Conservation (phyloP, 64 coral and sea anemone species). For the Montipora foliosa region DNA sequence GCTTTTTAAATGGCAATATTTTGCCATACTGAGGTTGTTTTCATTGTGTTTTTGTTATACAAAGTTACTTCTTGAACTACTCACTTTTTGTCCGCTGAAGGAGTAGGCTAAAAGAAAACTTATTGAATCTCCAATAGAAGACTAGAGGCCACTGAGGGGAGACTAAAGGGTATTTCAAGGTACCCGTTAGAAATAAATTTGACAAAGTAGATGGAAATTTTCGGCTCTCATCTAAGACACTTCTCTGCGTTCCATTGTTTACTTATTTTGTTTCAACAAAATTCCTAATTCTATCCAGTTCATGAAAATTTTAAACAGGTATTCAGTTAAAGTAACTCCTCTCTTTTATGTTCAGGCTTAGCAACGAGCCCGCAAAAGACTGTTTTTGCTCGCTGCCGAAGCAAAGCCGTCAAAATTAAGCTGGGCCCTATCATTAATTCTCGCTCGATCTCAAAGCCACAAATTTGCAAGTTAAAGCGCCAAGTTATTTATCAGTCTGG, state of each 20-base stretch:
- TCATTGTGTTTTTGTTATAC: slow-evolving; percentile 22
- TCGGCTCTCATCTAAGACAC: neutral
- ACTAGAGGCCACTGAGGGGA: neutral
- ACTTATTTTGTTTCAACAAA: slow-evolving; percentile 18
- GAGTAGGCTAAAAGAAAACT: neutral
- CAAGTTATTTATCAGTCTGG: slow-evolving; percentile 25
- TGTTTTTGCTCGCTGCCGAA: neutral
- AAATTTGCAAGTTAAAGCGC: slow-evolving; percentile 23
- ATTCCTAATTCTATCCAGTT: slow-evolving; percentile 18
- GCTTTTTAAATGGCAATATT: slow-evolving; percentile 3
- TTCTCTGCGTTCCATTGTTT: slow-evolving; percentile 15
- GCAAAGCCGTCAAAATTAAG: neutral
- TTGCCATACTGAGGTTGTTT: slow-evolving; percentile 9
- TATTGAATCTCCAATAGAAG: neutral
- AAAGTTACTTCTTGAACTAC: slow-evolving; percentile 36
- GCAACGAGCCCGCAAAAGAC: neutral
- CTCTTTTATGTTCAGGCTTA: neutral
- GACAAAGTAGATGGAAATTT: neutral
- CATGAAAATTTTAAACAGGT: slow-evolving; percentile 23
- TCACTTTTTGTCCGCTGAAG: neutral
- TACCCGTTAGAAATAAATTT: slow-evolving; percentile 13
- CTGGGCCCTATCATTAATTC: neutral
- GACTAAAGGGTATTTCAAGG: neutral
- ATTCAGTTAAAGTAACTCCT: neutral
- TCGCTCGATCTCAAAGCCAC: neutral